Percentiles rank a stretch among this genome's conserved stretches.
Evolutionary conservation across 2,888 invertebrate genomes (phyloP).

Genomic region (Pachydiplax longipennis): DNA sequence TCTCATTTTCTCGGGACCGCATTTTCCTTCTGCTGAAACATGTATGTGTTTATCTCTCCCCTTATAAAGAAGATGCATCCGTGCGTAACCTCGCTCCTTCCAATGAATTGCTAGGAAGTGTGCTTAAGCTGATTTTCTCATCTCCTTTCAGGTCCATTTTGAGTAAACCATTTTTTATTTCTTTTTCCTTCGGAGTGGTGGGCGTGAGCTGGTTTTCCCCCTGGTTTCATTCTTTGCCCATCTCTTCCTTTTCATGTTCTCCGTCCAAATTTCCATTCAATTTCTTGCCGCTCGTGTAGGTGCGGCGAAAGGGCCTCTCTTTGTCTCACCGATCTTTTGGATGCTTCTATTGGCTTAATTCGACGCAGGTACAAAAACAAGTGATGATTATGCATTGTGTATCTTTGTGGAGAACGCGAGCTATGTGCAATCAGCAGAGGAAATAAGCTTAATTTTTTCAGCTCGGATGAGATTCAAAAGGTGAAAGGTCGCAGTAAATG

Average conservation of each 20-base stretch:
- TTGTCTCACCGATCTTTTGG: too few relatives aligned
- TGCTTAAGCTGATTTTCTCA: constrained; percentile 26
- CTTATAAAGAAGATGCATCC: neutral
- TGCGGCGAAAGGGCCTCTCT: too few relatives aligned
- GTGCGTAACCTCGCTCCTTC: neutral
- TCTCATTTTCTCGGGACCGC: neutral
- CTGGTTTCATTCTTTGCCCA: neutral
- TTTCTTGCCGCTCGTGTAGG: too few relatives aligned
- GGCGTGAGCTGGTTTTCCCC: neutral
- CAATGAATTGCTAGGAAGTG: neutral
- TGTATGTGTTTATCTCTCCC: neutral
- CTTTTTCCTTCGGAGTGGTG: neutral
- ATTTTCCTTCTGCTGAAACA: neutral
- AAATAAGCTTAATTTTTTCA: too few relatives aligned
- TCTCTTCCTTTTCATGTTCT: neutral
- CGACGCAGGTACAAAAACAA: too few relatives aligned
- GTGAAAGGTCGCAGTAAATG: too few relatives aligned
- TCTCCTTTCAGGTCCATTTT: neutral
- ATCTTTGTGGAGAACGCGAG: too few relatives aligned
- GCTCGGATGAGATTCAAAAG: too few relatives aligned
- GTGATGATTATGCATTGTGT: too few relatives aligned
- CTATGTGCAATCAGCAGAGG: too few relatives aligned
- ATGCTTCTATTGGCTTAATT: too few relatives aligned
- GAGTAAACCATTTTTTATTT: neutral
- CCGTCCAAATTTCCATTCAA: too few relatives aligned